These are phyloP conservation scores for Aspiorhynchus laticeps DNA, from an alignment of 2,113 vertebrate genomes.

Conservation along the genomic window DNA sequence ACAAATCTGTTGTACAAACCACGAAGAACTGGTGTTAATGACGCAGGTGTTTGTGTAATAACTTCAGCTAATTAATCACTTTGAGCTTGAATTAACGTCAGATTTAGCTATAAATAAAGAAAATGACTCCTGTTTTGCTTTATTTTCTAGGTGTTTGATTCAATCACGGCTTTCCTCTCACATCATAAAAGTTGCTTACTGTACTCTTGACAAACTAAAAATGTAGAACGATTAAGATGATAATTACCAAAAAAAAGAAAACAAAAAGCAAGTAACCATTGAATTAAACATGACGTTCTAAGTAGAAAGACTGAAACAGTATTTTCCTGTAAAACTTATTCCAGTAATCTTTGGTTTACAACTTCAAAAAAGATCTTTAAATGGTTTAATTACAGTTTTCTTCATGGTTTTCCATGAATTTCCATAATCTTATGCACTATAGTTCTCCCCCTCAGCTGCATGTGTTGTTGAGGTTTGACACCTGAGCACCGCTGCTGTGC, in stretches of 20 bases:
- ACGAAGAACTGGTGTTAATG: neutral
- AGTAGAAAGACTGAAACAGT: too few relatives aligned
- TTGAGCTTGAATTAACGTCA: neutral
- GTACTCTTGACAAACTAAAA: too few relatives aligned
- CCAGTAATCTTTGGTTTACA: neutral
- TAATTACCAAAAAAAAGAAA: too few relatives aligned
- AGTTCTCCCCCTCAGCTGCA: neutral
- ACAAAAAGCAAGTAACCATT: too few relatives aligned
- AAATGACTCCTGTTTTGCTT: neutral
- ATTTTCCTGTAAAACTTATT: neutral
- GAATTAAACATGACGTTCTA: too few relatives aligned
- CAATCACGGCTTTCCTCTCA: neutral
- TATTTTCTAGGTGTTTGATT: neutral
- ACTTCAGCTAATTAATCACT: neutral
- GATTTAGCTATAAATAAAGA: neutral
- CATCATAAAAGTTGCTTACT: neutral
- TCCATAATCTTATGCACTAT: neutral
- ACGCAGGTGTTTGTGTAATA: neutral
- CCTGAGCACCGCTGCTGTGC: conserved; percentile 25
- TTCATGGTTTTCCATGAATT: neutral
- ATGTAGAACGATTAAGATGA: too few relatives aligned
- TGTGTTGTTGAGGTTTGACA: conserved; percentile 31
- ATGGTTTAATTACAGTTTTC: neutral
- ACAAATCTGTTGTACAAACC: neutral
- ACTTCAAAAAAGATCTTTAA: neutral